Percentiles rank a stretch among this genome's conserved stretches.
These are phyloP conservation scores for Petroica traversi DNA, from an alignment of 2,113 vertebrate species.

Conservation along the genomic window DNA sequence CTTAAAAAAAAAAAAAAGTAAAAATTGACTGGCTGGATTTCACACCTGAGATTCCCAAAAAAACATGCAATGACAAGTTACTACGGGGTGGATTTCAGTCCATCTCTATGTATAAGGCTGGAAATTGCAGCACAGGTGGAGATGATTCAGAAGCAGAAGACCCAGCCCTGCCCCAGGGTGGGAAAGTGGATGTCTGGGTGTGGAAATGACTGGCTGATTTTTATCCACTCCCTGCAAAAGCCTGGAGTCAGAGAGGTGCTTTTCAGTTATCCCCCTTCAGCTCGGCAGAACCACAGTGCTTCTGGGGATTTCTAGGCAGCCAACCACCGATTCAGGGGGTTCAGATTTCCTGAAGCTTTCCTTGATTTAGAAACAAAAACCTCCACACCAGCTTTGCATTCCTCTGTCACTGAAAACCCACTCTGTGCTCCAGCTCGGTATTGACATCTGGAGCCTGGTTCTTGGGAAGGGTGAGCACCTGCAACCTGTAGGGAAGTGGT, in stretches of 20 bases:
- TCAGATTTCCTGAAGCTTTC: neutral
- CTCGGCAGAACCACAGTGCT: neutral
- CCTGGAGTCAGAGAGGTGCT: neutral
- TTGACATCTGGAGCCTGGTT: neutral
- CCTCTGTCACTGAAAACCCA: neutral
- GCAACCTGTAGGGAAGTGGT: neutral
- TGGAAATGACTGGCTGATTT: neutral
- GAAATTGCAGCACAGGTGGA: neutral
- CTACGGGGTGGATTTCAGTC: neutral
- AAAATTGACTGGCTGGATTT: neutral
- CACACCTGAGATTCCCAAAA: neutral
- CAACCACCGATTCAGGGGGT: neutral
- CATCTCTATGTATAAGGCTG: neutral
- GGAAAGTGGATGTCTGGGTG: neutral
- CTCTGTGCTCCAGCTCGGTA: neutral
- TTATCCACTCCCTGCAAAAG: neutral
- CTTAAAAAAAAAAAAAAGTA: neutral
- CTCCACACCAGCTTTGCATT: neutral
- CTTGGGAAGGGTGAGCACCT: neutral
- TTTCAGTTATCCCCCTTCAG: neutral
- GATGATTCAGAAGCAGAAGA: slow-evolving; percentile 19
- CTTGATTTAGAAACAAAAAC: neutral
- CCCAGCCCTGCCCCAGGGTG: neutral
- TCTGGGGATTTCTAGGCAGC: neutral
- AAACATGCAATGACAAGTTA: neutral